Conservation (phyloP, 1,140 invertebrate species). For the Drosophila rufa region DNA sequence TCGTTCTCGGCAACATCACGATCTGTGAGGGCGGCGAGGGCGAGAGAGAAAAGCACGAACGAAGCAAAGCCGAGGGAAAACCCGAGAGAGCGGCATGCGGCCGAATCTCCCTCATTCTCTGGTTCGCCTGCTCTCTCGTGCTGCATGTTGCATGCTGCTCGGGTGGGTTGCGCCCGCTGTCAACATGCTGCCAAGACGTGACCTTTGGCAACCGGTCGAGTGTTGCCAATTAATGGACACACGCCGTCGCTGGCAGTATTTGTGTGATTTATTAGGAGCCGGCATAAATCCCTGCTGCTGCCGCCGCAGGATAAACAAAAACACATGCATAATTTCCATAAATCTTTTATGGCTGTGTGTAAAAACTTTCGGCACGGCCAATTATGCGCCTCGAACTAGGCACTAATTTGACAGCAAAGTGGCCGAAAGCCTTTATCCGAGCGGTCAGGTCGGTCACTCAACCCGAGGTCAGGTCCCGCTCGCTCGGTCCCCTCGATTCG, state of each 20-base stretch:
- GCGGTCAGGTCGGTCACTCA: slow-evolving; percentile 36
- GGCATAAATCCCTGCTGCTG: slow-evolving; percentile 65
- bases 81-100: not conserved
- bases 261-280: slow-evolving; percentile 68
- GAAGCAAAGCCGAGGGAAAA: not conserved
- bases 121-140: slow-evolving; percentile 3
- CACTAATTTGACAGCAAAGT: slow-evolving; percentile 80
- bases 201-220: slow-evolving; percentile 73
- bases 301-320: slow-evolving; percentile 58
- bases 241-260: slow-evolving; percentile 11
- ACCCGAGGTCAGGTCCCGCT: not conserved
- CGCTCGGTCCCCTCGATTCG: not conserved
- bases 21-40: not conserved
- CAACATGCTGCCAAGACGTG: slow-evolving; percentile 58
- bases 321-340: slow-evolving; percentile 82
- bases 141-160: slow-evolving; percentile 7
- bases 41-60: not conserved
- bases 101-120: not conserved
- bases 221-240: slow-evolving; percentile 76
- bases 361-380: slow-evolving; percentile 68
- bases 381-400: slow-evolving; percentile 73
- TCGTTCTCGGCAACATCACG: not conserved
- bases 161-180: slow-evolving; percentile 5
- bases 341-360: slow-evolving; percentile 76
- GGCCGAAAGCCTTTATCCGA: slow-evolving; percentile 50